Conservation (phyloP, 2,113 vertebrate genomes). For the Psephotus haematonotus region DNA sequence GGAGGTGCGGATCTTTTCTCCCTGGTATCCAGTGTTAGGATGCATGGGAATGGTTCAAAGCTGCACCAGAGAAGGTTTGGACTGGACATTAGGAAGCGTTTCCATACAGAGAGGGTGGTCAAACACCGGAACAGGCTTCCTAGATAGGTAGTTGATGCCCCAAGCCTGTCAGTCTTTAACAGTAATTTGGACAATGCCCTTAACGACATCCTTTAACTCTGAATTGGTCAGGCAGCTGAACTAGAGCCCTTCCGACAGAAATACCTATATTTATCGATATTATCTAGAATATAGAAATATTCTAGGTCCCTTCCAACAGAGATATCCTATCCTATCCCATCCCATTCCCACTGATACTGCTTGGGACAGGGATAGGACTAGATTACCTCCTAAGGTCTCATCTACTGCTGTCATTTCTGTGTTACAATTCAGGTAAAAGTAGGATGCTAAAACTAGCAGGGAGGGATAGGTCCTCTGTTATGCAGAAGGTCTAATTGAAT, state of each 20-base stretch:
- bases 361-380: background rate
- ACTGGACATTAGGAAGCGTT: background rate
- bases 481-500: background rate
- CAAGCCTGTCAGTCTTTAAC: background rate
- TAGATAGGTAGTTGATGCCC: rapidly evolving
- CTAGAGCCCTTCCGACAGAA: background rate
- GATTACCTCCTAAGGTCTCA: background rate
- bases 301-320: background rate
- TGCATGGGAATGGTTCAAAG: background rate
- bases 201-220: background rate
- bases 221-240: background rate
- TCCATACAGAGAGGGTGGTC: background rate
- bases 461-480: background rate
- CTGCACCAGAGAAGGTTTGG: background rate
- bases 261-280: no score
- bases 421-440: background rate
- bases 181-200: background rate
- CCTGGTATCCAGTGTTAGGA: background rate
- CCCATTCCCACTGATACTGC: background rate
- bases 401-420: background rate
- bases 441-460: background rate
- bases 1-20: background rate
- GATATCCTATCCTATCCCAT: background rate
- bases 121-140: background rate
- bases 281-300: no score